These are phyloP conservation scores for Oostethus manadensis DNA, from an alignment of 2,113 vertebrate species.

Conservation along the genomic window DNA sequence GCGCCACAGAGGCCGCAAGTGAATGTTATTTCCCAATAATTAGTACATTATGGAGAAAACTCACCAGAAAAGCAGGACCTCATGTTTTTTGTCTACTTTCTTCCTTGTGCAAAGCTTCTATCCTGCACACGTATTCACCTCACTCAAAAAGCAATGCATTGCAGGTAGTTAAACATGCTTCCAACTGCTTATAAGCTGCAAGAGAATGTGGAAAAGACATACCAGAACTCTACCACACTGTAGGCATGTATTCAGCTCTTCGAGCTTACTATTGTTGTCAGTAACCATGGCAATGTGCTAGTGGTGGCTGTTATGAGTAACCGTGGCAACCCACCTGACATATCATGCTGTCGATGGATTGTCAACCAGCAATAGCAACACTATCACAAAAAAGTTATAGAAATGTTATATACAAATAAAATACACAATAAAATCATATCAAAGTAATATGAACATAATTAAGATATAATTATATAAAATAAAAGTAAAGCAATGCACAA, in stretches of 20 bases:
- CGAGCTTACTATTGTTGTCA: slow-evolving; percentile 31
- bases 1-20: not conserved
- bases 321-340: not conserved
- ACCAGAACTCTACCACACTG: slow-evolving; percentile 19
- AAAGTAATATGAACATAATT: no score
- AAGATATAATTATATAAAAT: no score
- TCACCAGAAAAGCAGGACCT: slow-evolving; percentile 27
- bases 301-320: not conserved
- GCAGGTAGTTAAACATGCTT: not conserved
- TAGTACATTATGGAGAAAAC: not conserved
- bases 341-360: not conserved
- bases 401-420: no score
- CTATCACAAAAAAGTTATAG: no score
- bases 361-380: not conserved
- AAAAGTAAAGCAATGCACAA: no score
- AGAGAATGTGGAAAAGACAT: not conserved
- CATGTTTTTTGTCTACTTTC: slow-evolving; percentile 12
- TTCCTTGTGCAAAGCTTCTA: not conserved
- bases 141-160: not conserved
- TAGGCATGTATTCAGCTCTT: slow-evolving; percentile 2
- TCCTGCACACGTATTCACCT: not conserved
- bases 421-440: no score
- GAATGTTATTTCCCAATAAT: no score
- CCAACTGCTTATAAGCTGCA: not conserved
- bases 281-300: slow-evolving; percentile 50